phyloP scores from a whole-genome alignment of 2,888 invertebrate species.

The Dichetophora obliterata region DNA sequence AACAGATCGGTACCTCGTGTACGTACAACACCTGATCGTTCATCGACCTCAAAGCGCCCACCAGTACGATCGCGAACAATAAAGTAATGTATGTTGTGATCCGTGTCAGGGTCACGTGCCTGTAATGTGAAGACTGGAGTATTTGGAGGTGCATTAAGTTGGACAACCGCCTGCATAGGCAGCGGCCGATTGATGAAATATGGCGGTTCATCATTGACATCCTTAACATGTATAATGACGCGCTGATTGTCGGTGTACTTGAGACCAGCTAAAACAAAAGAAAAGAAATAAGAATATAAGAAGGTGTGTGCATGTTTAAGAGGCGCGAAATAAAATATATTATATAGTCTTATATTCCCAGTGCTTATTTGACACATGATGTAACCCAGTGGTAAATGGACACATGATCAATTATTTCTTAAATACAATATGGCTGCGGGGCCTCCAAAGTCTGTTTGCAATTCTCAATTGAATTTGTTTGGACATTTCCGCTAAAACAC shows the following conservation, averaged over 20 bases:
- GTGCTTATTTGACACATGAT: too few relatives aligned
- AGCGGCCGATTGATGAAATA: conserved; percentile 97
- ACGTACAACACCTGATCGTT: conserved; percentile 91
- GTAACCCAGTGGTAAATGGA: too few relatives aligned
- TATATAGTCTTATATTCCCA: too few relatives aligned
- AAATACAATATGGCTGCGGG: too few relatives aligned
- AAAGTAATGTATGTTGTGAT: conserved; percentile 96
- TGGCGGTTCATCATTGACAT: conserved; percentile 95
- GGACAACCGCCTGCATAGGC: conserved; percentile 98
- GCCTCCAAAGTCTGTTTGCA: too few relatives aligned
- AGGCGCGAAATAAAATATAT: too few relatives aligned
- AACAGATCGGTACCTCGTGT: conserved; percentile 92
- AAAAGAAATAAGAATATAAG: conserved; percentile 38
- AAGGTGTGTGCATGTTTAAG: too few relatives aligned
- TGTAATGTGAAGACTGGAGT: conserved; percentile 97
- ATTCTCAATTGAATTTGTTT: too few relatives aligned
- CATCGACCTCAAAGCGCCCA: conserved; percentile 86
- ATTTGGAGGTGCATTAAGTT: conserved; percentile 94
- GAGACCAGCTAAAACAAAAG: conserved; percentile 65
- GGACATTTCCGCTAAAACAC: too few relatives aligned
- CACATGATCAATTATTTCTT: too few relatives aligned
- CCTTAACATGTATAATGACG: conserved; percentile 94
- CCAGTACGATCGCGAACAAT: conserved; percentile 92
- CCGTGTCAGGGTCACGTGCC: conserved; percentile 96
- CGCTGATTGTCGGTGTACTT: conserved; percentile 93